Conservation (phyloP, 1,140 invertebrate genomes). For the silkworm (Bombyx mori) region ASM3026992v2 NC_085125.1:8180501-8181000, state of each 20-base stretch:
- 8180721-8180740: slow-evolving; percentile 24
- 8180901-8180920: too few relatives aligned
- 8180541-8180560: slow-evolving; percentile 22
- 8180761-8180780: slow-evolving; percentile 51
- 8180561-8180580: slow-evolving; percentile 42
- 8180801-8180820: slow-evolving; percentile 55
- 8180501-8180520: slow-evolving; percentile 24
- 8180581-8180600: slow-evolving; percentile 43
- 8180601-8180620: slow-evolving; percentile 29
- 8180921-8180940: too few relatives aligned
- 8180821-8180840: not conserved
- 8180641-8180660: slow-evolving; percentile 30
- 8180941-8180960: too few relatives aligned
- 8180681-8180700: slow-evolving; percentile 36
- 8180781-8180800: slow-evolving; percentile 62
- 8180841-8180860: not conserved
- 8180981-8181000: too few relatives aligned
- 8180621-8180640: slow-evolving; percentile 28
- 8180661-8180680: slow-evolving; percentile 12
- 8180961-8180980: too few relatives aligned
- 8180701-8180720: slow-evolving; percentile 32
- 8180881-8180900: too few relatives aligned
- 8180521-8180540: slow-evolving; percentile 47
- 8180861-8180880: too few relatives aligned
- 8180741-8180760: slow-evolving; percentile 30